Evolutionary conservation across 2,113 vertebrate genomes (phyloP).

Genomic region (Rostratula benghalensis): DNA sequence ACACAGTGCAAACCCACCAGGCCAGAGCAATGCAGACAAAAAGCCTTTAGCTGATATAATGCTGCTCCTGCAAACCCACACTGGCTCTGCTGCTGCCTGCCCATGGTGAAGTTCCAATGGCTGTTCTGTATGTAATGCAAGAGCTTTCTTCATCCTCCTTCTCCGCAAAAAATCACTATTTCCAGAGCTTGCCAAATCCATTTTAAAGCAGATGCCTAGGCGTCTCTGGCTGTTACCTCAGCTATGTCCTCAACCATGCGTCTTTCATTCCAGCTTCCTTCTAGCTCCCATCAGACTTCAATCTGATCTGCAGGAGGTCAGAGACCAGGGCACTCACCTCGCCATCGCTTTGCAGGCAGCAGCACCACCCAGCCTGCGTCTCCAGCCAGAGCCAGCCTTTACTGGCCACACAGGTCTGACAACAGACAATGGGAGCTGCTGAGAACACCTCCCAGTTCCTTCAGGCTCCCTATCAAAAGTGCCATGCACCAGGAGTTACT

Average conservation of each 20-base stretch:
- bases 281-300: not conserved
- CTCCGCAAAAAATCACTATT: not conserved
- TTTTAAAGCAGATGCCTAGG: not conserved
- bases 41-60: not conserved
- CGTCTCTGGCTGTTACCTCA: not conserved
- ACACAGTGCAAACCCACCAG: not conserved
- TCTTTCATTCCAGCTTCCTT: not conserved
- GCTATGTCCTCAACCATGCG: fast-evolving
- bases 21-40: not conserved
- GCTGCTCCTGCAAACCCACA: not conserved
- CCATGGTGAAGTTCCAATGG: not conserved
- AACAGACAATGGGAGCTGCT: not conserved
- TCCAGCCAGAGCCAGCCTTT: not conserved
- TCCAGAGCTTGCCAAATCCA: not conserved
- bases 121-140: not conserved
- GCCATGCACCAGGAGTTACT: not conserved
- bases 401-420: fast-evolving
- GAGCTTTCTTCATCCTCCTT: not conserved
- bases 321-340: not conserved
- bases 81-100: not conserved
- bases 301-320: not conserved
- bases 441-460: not conserved
- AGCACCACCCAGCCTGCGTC: not conserved
- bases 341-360: not conserved
- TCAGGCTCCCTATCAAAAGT: fast-evolving